Conservation (phyloP, 2,797 vertebrate genomes). For the Pseudomugil tenellus region DNA sequence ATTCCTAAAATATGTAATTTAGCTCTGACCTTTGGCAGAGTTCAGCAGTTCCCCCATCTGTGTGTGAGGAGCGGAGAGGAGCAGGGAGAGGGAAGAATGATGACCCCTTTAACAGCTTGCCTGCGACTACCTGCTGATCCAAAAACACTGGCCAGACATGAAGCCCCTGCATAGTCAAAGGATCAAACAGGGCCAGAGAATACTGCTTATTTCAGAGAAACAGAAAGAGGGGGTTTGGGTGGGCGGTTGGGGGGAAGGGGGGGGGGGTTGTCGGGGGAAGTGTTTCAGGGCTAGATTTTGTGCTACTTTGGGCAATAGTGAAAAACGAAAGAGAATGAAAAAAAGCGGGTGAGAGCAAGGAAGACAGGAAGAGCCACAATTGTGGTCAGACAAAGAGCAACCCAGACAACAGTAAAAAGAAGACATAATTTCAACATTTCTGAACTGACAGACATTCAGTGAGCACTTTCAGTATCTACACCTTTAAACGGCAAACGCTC, state of each 20-base stretch:
- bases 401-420: not conserved
- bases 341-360: too few relatives aligned
- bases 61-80: slow-evolving; percentile 83
- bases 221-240: slow-evolving; percentile 55
- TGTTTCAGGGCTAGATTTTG: slow-evolving; percentile 61
- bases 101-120: slow-evolving; percentile 92
- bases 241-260: not conserved
- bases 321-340: slow-evolving; percentile 18
- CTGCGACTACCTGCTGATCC: slow-evolving; percentile 97
- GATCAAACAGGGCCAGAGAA: slow-evolving; percentile 93
- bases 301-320: slow-evolving; percentile 63
- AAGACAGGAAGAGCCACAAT: slow-evolving; percentile 50
- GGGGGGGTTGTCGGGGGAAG: not conserved
- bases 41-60: slow-evolving; percentile 96
- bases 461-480: not conserved
- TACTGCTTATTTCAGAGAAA: slow-evolving; percentile 88
- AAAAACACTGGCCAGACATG: slow-evolving; percentile 97
- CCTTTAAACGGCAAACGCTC: not conserved
- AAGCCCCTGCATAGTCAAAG: slow-evolving; percentile 87
- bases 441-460: not conserved
- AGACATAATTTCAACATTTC: not conserved
- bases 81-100: slow-evolving; percentile 86
- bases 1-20: slow-evolving; percentile 90
- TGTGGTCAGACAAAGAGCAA: slow-evolving; percentile 27
- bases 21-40: slow-evolving; percentile 91